Evolutionary conservation across 2,113 vertebrate species (phyloP).

Genomic region (Uropsilus gracilis): DNA sequence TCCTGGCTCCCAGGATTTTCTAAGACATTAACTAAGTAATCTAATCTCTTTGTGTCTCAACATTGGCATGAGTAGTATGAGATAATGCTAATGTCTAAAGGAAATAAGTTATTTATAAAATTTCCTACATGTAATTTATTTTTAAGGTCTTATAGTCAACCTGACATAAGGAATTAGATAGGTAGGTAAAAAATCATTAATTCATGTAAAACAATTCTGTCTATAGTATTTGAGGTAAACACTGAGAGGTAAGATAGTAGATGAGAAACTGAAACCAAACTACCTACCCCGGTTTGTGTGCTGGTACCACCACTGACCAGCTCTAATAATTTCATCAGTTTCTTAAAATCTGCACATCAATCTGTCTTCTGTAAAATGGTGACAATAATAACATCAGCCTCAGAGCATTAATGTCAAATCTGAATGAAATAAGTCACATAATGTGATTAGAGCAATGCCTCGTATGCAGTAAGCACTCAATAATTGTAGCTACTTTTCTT

Average conservation of each 20-base stretch:
- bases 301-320: not conserved
- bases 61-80: constrained; percentile 25
- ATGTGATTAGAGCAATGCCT: not conserved
- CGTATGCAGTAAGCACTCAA: not conserved
- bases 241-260: not conserved
- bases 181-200: not conserved
- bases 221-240: not conserved
- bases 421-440: not conserved
- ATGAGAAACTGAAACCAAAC: not conserved
- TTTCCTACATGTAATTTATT: not conserved
- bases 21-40: not conserved
- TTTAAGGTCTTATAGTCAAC: not conserved
- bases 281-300: accelerated
- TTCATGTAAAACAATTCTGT: not conserved
- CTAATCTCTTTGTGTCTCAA: not conserved
- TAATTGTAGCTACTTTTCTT: not conserved
- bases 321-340: not conserved
- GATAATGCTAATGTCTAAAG: not conserved
- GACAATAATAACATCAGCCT: not conserved
- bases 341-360: not conserved
- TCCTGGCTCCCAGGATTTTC: not conserved
- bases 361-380: not conserved
- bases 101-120: not conserved
- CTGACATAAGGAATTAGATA: not conserved
- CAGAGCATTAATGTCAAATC: not conserved